phyloP scores from a whole-genome alignment of 2,113 vertebrate species.

The Hucho hucho region DNA sequence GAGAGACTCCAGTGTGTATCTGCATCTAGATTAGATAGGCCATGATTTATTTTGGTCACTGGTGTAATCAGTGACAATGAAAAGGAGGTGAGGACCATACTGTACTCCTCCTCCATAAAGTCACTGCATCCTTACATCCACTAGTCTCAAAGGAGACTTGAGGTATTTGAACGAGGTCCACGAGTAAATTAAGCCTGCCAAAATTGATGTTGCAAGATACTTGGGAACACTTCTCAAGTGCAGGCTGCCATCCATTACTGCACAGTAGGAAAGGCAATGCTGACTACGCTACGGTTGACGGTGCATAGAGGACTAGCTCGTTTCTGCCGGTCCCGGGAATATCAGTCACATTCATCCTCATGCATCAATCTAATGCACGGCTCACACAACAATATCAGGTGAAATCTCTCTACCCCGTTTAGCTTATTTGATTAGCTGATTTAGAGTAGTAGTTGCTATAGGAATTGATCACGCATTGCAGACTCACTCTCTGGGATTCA shows the following conservation, averaged over 20 bases:
- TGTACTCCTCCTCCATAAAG: not conserved
- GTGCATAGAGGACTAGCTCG: no score
- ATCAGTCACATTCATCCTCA: no score
- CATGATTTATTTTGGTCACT: not conserved
- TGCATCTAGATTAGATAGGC: not conserved
- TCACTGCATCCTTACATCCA: not conserved
- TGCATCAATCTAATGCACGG: not conserved
- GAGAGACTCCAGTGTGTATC: not conserved
- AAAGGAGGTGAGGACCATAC: not conserved
- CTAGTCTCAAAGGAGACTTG: not conserved
- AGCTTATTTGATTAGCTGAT: not conserved
- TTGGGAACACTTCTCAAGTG: no score
- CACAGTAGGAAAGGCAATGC: no score
- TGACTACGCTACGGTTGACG: no score
- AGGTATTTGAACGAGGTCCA: no score
- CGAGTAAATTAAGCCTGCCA: no score
- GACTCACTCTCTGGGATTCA: slow-evolving; percentile 26
- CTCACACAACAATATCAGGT: slow-evolving; percentile 22
- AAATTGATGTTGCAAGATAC: no score
- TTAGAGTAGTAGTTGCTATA: slow-evolving; percentile 12
- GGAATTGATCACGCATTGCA: slow-evolving; percentile 15
- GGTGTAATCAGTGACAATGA: not conserved
- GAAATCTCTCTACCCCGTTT: not conserved
- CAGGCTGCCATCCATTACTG: no score
- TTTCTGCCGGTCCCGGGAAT: no score